Evolutionary conservation across 1,140 invertebrate species (phyloP).

Genomic region (Sesamia nonagrioides): DNA sequence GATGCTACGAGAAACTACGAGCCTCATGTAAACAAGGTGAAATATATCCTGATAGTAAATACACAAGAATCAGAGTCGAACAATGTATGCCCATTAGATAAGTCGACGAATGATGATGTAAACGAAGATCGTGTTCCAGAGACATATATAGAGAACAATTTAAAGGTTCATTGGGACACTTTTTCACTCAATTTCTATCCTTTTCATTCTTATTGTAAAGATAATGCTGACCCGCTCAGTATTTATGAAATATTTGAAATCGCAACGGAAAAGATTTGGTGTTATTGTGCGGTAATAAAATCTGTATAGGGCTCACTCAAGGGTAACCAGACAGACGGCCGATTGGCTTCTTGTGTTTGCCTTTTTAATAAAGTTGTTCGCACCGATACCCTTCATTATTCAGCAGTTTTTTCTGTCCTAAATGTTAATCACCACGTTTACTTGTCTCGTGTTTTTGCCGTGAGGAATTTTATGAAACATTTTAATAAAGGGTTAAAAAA

Average conservation of each 20-base stretch:
- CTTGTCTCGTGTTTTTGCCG: conserved; percentile 63
- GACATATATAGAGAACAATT: conserved; percentile 70
- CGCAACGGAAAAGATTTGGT: conserved; percentile 59
- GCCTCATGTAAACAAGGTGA: conserved; percentile 58
- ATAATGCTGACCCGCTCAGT: conserved; percentile 55
- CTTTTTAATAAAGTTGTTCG: conserved; percentile 77
- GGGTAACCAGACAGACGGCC: conserved; percentile 61
- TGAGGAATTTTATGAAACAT: conserved; percentile 66
- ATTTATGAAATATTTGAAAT: conserved; percentile 62
- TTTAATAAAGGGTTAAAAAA: too few species aligned
- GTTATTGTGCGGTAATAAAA: conserved; percentile 64
- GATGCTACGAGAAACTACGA: conserved; percentile 61
- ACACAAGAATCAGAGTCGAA: conserved; percentile 61
- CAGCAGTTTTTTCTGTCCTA: conserved; percentile 66
- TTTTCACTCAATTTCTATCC: conserved; percentile 74
- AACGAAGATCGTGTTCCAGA: conserved; percentile 62
- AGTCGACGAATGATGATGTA: conserved; percentile 61
- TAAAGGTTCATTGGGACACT: conserved; percentile 75
- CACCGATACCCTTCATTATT: conserved; percentile 74
- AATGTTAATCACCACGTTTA: conserved; percentile 77
- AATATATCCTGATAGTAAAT: conserved; percentile 55
- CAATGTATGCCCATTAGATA: conserved; percentile 58
- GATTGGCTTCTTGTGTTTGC: conserved; percentile 67
- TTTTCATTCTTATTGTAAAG: conserved; percentile 65
- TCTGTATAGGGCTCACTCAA: conserved; percentile 63